phyloP scores from a whole-genome alignment of 2,888 invertebrate species.

The Harpalus rubripes region DNA sequence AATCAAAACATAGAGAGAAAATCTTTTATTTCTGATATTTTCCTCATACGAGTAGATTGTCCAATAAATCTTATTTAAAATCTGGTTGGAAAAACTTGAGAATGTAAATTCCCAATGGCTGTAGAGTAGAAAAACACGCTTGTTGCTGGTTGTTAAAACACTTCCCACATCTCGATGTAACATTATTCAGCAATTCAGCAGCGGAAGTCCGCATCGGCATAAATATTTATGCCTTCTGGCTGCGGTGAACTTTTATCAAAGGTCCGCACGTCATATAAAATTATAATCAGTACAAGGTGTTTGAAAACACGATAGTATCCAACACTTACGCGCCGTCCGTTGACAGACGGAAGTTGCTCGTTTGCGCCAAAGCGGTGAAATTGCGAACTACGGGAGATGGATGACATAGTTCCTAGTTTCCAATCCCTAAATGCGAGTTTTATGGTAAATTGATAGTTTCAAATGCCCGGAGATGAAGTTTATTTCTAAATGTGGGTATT shows the following conservation, averaged over 20 bases:
- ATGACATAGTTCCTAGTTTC: slow-evolving; percentile 21
- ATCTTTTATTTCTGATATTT: background rate
- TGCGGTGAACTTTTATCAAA: slow-evolving; percentile 42
- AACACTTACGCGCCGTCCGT: slow-evolving; percentile 29
- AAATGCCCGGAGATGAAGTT: slow-evolving; percentile 5
- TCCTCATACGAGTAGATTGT: background rate
- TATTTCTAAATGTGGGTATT: background rate
- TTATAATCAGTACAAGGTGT: slow-evolving; percentile 57
- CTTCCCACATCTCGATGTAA: slow-evolving; percentile 51
- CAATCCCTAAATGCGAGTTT: slow-evolving; percentile 16
- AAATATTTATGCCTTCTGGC: slow-evolving; percentile 44
- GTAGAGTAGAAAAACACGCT: slow-evolving; percentile 9
- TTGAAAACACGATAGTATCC: slow-evolving; percentile 51
- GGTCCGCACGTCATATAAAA: slow-evolving; percentile 44
- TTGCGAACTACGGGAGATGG: background rate
- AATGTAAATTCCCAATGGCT: slow-evolving; percentile 22
- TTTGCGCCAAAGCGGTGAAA: slow-evolving; percentile 14
- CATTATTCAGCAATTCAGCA: slow-evolving; percentile 55
- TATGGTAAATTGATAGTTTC: slow-evolving; percentile 41
- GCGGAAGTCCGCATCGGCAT: slow-evolving; percentile 46
- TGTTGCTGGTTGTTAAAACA: slow-evolving; percentile 45
- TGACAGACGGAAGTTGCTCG: slow-evolving; percentile 46
- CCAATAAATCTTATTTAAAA: background rate
- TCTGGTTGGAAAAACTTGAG: background rate
- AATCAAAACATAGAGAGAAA: background rate